Conservation (phyloP, 2,113 vertebrate genomes). For the Phylloscopus trochilus region DNA sequence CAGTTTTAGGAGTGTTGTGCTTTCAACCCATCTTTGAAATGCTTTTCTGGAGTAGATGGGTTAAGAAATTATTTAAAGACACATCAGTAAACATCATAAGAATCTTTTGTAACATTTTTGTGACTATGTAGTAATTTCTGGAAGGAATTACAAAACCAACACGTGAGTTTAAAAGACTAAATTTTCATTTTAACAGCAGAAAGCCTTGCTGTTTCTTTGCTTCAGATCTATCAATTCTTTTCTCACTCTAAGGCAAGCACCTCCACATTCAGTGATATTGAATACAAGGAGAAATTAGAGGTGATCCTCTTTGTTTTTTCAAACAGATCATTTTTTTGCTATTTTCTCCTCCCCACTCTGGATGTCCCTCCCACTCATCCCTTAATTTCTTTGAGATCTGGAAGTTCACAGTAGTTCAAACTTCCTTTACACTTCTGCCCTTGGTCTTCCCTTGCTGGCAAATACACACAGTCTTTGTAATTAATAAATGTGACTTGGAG, state of each 20-base stretch:
- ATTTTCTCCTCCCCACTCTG: background rate
- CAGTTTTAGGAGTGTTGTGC: background rate
- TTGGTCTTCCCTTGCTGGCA: background rate
- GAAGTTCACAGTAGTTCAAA: background rate
- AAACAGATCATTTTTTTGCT: background rate
- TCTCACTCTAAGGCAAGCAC: background rate
- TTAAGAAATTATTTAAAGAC: background rate
- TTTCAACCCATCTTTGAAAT: background rate
- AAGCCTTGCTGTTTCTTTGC: background rate
- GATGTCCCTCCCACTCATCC: background rate
- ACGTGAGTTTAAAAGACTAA: background rate
- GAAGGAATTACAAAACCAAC: background rate
- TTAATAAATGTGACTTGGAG: background rate
- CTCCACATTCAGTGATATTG: background rate
- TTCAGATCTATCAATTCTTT: background rate
- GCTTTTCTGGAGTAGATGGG: background rate
- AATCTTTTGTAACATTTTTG: background rate
- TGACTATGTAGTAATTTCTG: background rate
- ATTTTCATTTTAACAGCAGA: background rate
- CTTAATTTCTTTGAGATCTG: background rate
- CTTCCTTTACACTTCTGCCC: background rate
- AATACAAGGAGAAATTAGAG: background rate
- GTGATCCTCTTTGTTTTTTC: background rate
- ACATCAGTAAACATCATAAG: background rate
- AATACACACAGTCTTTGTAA: background rate